These are phyloP conservation scores for Varroa destructor DNA, from an alignment of 1,140 invertebrate species.

Conservation along the genomic window DNA sequence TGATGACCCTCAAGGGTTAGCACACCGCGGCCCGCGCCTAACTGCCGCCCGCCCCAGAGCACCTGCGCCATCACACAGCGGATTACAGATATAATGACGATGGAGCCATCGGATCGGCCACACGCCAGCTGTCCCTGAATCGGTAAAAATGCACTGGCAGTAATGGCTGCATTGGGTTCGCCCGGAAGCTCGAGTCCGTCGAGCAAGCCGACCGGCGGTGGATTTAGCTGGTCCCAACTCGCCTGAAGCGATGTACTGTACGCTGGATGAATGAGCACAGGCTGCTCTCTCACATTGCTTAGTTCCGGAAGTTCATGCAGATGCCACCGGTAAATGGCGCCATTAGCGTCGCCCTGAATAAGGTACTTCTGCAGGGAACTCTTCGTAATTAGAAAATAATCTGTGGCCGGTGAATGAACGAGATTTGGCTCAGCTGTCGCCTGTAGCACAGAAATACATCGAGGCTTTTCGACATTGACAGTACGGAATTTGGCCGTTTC, in stretches of 20 bases:
- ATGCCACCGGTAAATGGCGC: conserved; percentile 18
- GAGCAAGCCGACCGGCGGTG: conserved; percentile 71
- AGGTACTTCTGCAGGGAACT: conserved; percentile 38
- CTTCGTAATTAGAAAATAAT: conserved; percentile 37
- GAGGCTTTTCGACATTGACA: conserved; percentile 13
- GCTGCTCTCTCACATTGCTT: not conserved
- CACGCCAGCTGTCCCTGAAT: conserved; percentile 82
- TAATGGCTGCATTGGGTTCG: conserved; percentile 55
- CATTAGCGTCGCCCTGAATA: conserved; percentile 22
- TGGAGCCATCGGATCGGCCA: conserved; percentile 85
- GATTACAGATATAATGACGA: conserved; percentile 89
- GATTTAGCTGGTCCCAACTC: conserved; percentile 72
- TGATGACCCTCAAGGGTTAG: conserved; percentile 78
- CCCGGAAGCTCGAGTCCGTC: conserved; percentile 60
- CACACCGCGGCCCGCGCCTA: conserved; percentile 48
- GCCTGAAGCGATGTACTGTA: conserved; percentile 61
- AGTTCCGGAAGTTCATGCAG: conserved; percentile 21
- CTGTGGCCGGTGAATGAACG: conserved; percentile 33
- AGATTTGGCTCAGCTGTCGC: conserved; percentile 37
- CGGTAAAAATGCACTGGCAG: conserved; percentile 80
- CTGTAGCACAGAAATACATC: conserved; percentile 22
- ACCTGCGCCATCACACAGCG: conserved; percentile 87
- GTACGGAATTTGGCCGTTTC: conserved; percentile 30
- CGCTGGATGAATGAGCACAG: conserved; percentile 46
- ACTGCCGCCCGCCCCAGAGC: conserved; percentile 73